Evolutionary conservation across 2,113 vertebrate genomes (phyloP), one percentile per base, ranked within the genome.

Genomic region (Syngnathus typhle): DNA sequence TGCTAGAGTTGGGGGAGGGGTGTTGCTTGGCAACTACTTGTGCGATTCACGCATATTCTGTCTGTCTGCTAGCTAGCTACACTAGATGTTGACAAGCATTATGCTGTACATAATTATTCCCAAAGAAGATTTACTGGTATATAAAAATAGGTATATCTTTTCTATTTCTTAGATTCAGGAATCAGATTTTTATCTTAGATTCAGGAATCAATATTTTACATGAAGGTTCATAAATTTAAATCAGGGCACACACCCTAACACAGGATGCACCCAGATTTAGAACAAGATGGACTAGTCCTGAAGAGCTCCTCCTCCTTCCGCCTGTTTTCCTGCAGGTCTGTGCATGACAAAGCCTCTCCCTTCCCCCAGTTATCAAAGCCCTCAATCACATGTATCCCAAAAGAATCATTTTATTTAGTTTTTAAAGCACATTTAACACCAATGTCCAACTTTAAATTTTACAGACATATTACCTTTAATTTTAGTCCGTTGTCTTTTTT

Each of bases 1-100:
- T 87, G 81, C 81, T 87, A 81, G 84, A 81, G 78, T 69, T 84
- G 85, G 88, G 86, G 88, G 88, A 86, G 73, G 85, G 85, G 86
- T 72, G 85, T 86, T 84, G 84, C 86, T 73, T 67, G 52, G 86
- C 82, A 87, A 86, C 83, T 76, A 78, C 69, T 67, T 76, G 70
- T 80, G 75, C 72, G 78, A 60, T 80, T 68, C 78, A 75, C 66
- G 79, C 81, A 65, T 54, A 15, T 70, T 78, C 71, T 16, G 39
- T 43, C 60, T 81, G 64, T 81, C 73, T 83, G 73, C 71, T 69
- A 74, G 78, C 77, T 89, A 87, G 85, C 85, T 84, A 84, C 49
- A 38, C 61, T 59, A 72, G 49, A 4, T 72, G 15, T 37, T 80
- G n/a, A 65, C 55, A 58, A 74, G 67, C 68, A 76, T 39, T 36